A percentile compares a stretch with the other conserved stretches of the same genome.
Evolutionary conservation across 2,113 vertebrate genomes (phyloP).

Genomic region (Hiodon alosoides): DNA sequence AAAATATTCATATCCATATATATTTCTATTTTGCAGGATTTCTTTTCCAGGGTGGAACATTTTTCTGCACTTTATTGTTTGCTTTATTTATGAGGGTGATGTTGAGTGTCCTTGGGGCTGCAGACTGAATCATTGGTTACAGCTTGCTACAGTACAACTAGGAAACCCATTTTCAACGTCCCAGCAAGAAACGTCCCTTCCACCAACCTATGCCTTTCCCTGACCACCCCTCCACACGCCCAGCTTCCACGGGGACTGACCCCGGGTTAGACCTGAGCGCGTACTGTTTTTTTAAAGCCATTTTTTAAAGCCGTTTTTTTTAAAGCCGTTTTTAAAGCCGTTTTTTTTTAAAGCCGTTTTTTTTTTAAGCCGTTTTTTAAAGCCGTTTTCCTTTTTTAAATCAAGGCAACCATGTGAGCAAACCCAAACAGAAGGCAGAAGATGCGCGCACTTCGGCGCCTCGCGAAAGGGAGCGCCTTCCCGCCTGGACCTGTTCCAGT

Average conservation of each 20-base stretch:
- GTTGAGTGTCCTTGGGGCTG: slow-evolving; percentile 46
- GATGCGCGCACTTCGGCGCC: too few relatives aligned
- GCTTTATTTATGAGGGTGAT: slow-evolving; percentile 65
- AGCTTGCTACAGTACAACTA: slow-evolving; percentile 20
- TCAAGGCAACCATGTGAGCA: too few relatives aligned
- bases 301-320: too few relatives aligned
- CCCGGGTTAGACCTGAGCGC: too few relatives aligned
- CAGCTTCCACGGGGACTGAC: too few relatives aligned
- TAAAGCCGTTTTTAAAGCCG: too few relatives aligned
- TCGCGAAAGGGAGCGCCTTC: not conserved
- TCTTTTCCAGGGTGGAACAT: slow-evolving; percentile 53
- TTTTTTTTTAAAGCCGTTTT: too few relatives aligned
- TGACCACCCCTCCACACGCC: too few relatives aligned
- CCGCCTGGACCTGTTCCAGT: not conserved
- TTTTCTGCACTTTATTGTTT: slow-evolving; percentile 69
- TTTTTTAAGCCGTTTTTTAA: too few relatives aligned
- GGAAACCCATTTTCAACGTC: not conserved
- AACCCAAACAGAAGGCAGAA: too few relatives aligned
- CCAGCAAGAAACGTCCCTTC: not conserved
- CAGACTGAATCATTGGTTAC: slow-evolving; percentile 50
- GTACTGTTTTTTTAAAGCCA: too few relatives aligned
- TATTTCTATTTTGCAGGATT: slow-evolving; percentile 41
- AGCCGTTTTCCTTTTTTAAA: too few relatives aligned
- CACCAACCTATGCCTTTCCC: not conserved
- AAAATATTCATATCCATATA: slow-evolving; percentile 64